Evolutionary conservation across 2,888 invertebrate species (phyloP), one percentile per base, ranked within the genome.

Genomic region (Alsophila aescularia): DNA sequence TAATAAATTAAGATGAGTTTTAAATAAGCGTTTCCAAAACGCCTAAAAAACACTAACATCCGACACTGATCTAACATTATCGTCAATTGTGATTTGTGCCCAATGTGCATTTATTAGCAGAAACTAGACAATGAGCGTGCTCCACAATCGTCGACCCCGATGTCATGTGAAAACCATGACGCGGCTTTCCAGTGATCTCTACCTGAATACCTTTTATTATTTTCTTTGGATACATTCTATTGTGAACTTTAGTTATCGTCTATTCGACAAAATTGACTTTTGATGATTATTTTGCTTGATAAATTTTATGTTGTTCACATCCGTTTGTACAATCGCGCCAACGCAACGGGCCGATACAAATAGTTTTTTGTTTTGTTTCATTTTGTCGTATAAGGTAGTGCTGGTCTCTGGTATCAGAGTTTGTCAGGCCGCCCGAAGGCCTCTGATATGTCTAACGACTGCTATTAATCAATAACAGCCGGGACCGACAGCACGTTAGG

Each of bases 131-230:
- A 85, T 85, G 81, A 69, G 69, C 69, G 55, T 59, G 62, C 65
- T 66, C 72, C 67, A 86, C 87, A 88, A 87, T 85, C 66, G 75
- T 40, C 79, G 88, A 86, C 87, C 87, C 74, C 85, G 75, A 84
- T 84, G 77, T 78, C 77, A 77, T 86, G 88, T 90, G 90, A 89
- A 89, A 90, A 90, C 90, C 81, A 78, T 89, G 83, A 88, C 90
- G 73, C 56, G 66, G 81, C 90, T 90, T 89, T 90, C 89, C 85
- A 86, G 79, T 79, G 77, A 79, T 81, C 79, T 72, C n/a, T n/a
- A 75, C 66, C 73, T 75, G 78, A 72, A 73, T 74, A 75, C 73
- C 67, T 74, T 73, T 75, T 71, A 66, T 75, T 73, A 64, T 70
- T 60, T 70, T 70, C 73, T 62, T 57, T 53, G 67, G 55, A 56